Evolutionary conservation across 2,797 vertebrate genomes (phyloP).

Genomic region (Halcyon smyrnensis): DNA sequence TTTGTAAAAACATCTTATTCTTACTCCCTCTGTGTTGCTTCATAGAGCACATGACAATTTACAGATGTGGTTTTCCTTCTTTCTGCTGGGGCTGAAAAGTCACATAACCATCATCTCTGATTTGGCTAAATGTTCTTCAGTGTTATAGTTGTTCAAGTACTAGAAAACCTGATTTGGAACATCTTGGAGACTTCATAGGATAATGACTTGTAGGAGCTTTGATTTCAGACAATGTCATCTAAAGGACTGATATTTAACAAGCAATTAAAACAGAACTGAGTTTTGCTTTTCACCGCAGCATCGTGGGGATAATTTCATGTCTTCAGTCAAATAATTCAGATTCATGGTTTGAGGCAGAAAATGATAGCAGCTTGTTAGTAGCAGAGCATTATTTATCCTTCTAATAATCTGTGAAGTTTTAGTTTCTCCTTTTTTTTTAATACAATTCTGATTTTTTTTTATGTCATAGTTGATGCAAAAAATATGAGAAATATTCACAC

Average conservation of each 20-base stretch:
- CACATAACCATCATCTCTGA: constrained; percentile 75
- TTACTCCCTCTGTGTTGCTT: neutral
- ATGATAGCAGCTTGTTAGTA: neutral
- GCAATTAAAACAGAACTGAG: neutral
- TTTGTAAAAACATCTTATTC: neutral
- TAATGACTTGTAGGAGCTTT: neutral
- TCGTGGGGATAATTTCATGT: neutral
- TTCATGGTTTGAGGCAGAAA: neutral
- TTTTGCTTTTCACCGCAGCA: neutral
- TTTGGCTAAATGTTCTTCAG: constrained; percentile 80
- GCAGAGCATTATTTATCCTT: neutral
- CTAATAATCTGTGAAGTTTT: neutral
- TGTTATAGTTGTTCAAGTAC: constrained; percentile 81
- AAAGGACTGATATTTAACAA: neutral
- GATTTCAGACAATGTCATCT: neutral
- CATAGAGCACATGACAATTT: constrained; percentile 36
- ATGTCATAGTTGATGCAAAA: neutral
- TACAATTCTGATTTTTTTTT: neutral
- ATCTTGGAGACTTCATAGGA: constrained; percentile 54
- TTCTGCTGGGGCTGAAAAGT: constrained; percentile 24
- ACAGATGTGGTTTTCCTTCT: constrained; percentile 45
- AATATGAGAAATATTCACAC: neutral
- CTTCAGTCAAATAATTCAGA: neutral
- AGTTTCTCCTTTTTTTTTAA: neutral
- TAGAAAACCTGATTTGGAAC: constrained; percentile 81